Evolutionary conservation across 2,797 vertebrate genomes (phyloP).

Genomic region (Danio kyathit): DNA sequence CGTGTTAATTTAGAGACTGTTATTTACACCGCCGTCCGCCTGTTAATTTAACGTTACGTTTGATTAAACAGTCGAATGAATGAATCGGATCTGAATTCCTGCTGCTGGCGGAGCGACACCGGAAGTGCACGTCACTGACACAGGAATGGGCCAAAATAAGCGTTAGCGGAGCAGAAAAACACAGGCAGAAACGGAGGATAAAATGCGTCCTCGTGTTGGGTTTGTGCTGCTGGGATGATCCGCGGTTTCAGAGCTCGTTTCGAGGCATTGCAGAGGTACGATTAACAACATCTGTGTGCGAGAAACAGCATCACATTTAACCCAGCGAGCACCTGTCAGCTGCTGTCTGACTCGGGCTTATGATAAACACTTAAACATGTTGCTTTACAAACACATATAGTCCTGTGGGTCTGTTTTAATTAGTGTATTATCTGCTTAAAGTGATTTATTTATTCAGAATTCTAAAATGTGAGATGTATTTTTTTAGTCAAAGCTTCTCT

Average conservation of each 20-base stretch:
- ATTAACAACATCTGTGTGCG: background rate
- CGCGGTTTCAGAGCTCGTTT: conserved; percentile 64
- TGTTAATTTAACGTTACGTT: no score
- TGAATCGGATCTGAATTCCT: background rate
- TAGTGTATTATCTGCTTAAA: no score
- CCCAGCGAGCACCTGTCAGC: background rate
- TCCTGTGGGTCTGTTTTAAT: background rate
- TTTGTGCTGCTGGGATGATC: conserved; percentile 69
- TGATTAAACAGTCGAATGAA: no score
- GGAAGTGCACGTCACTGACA: conserved; percentile 81
- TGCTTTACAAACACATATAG: no score
- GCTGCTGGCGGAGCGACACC: conserved; percentile 59
- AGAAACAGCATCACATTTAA: background rate
- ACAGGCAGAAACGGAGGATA: conserved; percentile 24
- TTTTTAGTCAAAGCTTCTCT: no score
- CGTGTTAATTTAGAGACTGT: no score
- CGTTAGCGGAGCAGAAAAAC: conserved; percentile 66
- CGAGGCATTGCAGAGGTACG: conserved; percentile 75
- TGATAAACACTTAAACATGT: no score
- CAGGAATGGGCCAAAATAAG: conserved; percentile 72
- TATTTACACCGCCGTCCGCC: no score
- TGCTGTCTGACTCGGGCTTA: background rate
- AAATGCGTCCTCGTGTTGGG: conserved; percentile 27
- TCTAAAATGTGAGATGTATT: no score
- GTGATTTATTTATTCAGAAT: no score